Evolutionary conservation across 2,113 vertebrate genomes (phyloP).

Genomic region (Aldabrachelys gigantea): DNA sequence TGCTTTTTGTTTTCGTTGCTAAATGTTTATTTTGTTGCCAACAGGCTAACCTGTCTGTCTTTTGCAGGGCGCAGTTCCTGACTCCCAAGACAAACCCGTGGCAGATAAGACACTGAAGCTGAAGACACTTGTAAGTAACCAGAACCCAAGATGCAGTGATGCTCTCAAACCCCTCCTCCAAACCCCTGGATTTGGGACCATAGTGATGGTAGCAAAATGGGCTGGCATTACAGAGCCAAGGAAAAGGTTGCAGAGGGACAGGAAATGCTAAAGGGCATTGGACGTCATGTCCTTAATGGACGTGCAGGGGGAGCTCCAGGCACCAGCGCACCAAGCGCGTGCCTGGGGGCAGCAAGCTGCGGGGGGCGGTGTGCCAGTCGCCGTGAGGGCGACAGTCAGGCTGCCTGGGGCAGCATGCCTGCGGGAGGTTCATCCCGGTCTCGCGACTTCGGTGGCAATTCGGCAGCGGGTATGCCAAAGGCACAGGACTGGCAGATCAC

Average conservation of each 20-base stretch:
- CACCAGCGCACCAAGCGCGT: no score
- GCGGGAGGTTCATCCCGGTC: no score
- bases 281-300: background rate
- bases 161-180: background rate
- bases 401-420: no score
- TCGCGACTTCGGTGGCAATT: no score
- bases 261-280: background rate
- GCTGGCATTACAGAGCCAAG: background rate
- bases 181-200: background rate
- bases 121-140: slow-evolving; percentile 10
- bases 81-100: background rate
- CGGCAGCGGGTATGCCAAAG: no score
- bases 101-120: background rate
- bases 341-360: no score
- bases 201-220: background rate
- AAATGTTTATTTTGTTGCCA: background rate
- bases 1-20: background rate
- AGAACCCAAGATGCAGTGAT: background rate
- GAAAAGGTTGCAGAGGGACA: background rate
- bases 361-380: no score
- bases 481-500: no score
- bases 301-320: no score
- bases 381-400: no score
- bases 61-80: background rate
- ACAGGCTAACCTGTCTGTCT: background rate